These are phyloP conservation scores for Cranoglanis bouderius DNA, from an alignment of 2,113 vertebrate genomes.

Conservation along the genomic window DNA sequence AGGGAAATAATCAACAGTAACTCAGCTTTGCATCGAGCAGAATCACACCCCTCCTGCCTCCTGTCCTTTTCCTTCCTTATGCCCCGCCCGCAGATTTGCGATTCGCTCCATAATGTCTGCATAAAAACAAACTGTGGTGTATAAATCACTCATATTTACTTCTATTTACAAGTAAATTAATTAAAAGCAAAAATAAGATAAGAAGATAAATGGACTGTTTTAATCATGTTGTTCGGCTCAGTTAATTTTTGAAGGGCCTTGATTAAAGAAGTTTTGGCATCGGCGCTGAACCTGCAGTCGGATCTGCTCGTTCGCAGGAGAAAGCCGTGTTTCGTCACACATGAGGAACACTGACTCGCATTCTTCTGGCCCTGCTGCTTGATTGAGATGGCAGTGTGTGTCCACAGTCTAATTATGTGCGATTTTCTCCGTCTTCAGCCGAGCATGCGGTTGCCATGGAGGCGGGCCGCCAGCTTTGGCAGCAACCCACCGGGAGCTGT, in stretches of 20 bases:
- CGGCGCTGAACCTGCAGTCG: constrained; percentile 13
- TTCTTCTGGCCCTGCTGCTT: constrained; percentile 40
- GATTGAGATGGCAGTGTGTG: constrained; percentile 52
- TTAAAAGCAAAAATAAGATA: neutral
- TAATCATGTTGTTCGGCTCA: neutral
- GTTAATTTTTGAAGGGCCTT: constrained; percentile 2
- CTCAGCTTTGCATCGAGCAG: neutral
- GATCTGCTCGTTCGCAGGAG: constrained; percentile 17
- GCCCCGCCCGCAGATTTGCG: neutral
- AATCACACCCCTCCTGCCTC: neutral
- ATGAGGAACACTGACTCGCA: constrained; percentile 36
- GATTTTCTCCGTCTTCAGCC: constrained; percentile 48
- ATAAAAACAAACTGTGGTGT: neutral
- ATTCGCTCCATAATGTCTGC: neutral
- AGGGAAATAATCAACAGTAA: neutral
- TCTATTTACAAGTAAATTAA: neutral
- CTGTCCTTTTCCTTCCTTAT: neutral
- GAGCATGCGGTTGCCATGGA: constrained; percentile 56
- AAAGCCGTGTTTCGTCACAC: constrained; percentile 24
- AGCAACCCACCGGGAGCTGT: constrained; percentile 24
- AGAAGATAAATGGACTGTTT: neutral
- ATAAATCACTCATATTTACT: neutral
- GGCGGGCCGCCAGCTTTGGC: constrained; percentile 37
- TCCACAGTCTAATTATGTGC: constrained; percentile 51
- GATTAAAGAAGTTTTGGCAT: neutral